Evolutionary conservation across 2,113 vertebrate genomes (phyloP), one percentile per base, ranked within the genome.

Genomic region (Pimephales promelas): DNA sequence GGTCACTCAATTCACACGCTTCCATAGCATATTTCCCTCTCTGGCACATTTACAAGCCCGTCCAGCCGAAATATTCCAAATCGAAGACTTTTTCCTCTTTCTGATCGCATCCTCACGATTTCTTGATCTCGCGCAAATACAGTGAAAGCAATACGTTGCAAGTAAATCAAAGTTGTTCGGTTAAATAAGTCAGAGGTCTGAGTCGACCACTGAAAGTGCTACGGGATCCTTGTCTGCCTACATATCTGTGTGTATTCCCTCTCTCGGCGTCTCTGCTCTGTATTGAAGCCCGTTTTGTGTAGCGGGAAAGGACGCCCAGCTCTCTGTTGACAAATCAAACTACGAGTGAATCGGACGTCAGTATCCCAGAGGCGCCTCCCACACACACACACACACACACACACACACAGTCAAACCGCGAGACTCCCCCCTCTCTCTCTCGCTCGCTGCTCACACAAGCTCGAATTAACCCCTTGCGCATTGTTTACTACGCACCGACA

Each of bases 391-490:
- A n/a, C n/a, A n/a, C n/a, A n/a, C n/a, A n/a, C n/a, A n/a, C n/a
- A n/a, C n/a, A n/a, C n/a, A n/a, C n/a, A n/a, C n/a, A n/a, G n/a
- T n/a, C n/a, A n/a, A n/a, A n/a, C n/a, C n/a, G n/a, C n/a, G n/a
- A n/a, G n/a, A n/a, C n/a, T n/a, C n/a, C n/a, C n/a, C n/a, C n/a
- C n/a, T 8, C 80, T 45, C 75, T 84, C 84, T 84, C 70, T 5
- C 70, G 83, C 82, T 40, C 40, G 0, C 40, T 2, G 78, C 72
- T 49, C 71, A 74, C 49, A 59, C 45, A 5, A 59, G 80, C 81
- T 64, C 47, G 40, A 79, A 85, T 88, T 81, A 89, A 89, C 88
- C 87, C 88, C 78, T 86, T 81, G 34, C 36, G 9, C 28, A 54
- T 72, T 87, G 88, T 89, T 90, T 84, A 88, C 84, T 74, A 74